phyloP scores from a whole-genome alignment of 92 coral and sea anemone species.

The Isaurus tuberculatus region DNA sequence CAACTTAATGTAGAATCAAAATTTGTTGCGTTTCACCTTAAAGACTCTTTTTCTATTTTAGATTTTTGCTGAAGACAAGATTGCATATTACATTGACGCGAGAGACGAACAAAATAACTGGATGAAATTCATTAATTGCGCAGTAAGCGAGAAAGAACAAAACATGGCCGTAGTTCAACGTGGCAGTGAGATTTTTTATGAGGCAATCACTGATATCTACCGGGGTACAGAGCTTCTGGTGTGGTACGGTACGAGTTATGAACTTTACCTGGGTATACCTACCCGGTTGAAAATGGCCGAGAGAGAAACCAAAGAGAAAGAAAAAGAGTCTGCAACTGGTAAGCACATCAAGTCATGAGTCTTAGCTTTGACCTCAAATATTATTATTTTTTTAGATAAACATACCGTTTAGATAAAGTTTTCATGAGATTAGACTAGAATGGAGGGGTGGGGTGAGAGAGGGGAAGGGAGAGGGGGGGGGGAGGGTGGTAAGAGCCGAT shows the following conservation, averaged over 20 bases:
- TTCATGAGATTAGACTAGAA: no score
- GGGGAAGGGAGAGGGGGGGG: no score
- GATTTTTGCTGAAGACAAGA: constrained; percentile 72
- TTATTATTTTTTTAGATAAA: no score
- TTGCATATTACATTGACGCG: constrained; percentile 88
- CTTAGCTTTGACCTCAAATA: no score
- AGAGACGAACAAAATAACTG: constrained; percentile 85
- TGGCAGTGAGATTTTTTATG: constrained; percentile 87
- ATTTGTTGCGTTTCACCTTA: not conserved
- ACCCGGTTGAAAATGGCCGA: constrained; percentile 67
- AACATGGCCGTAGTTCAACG: constrained; percentile 92
- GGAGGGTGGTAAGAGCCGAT: no score
- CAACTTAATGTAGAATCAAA: no score
- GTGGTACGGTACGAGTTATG: constrained; percentile 93
- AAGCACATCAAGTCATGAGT: not conserved
- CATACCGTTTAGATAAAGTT: not conserved
- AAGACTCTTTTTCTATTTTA: not conserved
- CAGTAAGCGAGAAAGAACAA: constrained; percentile 77
- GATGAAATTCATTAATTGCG: constrained; percentile 95
- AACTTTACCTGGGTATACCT: constrained; percentile 95
- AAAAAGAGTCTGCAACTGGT: constrained; percentile 29
- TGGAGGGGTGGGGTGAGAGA: no score
- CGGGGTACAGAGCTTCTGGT: constrained; percentile 90
- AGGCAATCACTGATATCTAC: constrained; percentile 74
- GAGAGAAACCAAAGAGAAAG: constrained; percentile 33